Percentiles rank a stretch among this genome's conserved stretches.
Evolutionary conservation across 2,797 vertebrate species (phyloP).

Genomic region (Parauchenoglanis ngamensis): DNA sequence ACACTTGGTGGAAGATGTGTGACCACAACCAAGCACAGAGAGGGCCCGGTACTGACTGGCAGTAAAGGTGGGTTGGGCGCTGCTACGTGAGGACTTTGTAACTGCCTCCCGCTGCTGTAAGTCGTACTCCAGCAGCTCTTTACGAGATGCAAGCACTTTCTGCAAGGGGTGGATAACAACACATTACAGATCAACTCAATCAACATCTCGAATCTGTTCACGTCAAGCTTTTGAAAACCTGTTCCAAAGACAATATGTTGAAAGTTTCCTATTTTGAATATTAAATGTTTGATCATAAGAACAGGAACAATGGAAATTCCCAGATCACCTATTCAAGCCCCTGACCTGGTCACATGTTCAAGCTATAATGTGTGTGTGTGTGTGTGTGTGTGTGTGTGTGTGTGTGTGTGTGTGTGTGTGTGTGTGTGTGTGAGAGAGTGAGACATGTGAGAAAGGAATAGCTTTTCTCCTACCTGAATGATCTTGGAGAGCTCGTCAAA

Average conservation of each 20-base stretch:
- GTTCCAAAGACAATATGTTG: not conserved
- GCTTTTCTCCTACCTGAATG: constrained; percentile 83
- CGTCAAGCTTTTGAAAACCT: not conserved
- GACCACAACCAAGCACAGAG: constrained; percentile 92
- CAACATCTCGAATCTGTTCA: not conserved
- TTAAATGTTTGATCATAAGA: not conserved
- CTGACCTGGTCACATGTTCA: not conserved
- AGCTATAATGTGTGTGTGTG: not conserved
- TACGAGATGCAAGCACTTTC: constrained; percentile 98
- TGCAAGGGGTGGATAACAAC: constrained; percentile 58
- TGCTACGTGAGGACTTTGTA: constrained; percentile 90
- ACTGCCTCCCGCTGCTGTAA: constrained; percentile 96
- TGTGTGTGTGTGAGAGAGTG: too few relatives aligned
- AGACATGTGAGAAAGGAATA: too few relatives aligned
- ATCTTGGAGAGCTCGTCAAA: constrained; percentile 99
- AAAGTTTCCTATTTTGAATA: not conserved
- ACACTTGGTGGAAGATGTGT: constrained; percentile 96
- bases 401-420: too few relatives aligned
- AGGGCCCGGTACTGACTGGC: constrained; percentile 97
- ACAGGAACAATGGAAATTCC: not conserved
- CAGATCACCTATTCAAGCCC: not conserved
- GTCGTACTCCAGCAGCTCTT: constrained; percentile 96
- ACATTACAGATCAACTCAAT: not conserved
- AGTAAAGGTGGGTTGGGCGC: constrained; percentile 90
- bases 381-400: too few relatives aligned